Evolutionary conservation across 2,113 vertebrate genomes (phyloP).

Genomic region (Chaetura pelagica): DNA sequence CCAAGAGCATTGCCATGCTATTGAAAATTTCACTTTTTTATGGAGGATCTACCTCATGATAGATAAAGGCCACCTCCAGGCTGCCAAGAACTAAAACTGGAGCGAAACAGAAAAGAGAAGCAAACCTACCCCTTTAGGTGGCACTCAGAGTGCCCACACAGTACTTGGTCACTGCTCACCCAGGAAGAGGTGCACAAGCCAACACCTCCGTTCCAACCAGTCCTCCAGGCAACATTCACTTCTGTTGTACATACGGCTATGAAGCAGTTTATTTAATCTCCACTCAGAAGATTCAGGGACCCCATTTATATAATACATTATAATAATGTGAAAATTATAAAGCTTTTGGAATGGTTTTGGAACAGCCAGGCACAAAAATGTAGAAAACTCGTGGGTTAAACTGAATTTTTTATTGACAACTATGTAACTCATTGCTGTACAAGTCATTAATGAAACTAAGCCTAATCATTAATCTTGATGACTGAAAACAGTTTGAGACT

Average conservation of each 20-base stretch:
- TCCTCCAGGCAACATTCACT: background rate
- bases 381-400: slow-evolving; percentile 47
- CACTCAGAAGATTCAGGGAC: background rate
- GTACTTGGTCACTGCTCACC: background rate
- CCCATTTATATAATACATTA: background rate
- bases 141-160: background rate
- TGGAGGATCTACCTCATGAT: background rate
- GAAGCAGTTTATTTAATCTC: background rate
- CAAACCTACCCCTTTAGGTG: background rate
- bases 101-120: background rate
- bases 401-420: slow-evolving; percentile 66
- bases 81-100: background rate
- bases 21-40: background rate
- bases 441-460: slow-evolving; percentile 70
- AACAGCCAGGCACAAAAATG: slow-evolving; percentile 47
- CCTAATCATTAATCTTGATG: slow-evolving; percentile 50
- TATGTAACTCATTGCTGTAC: slow-evolving; percentile 41
- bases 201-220: background rate
- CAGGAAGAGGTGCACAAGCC: background rate
- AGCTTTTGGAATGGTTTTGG: slow-evolving; percentile 53
- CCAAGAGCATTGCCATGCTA: background rate
- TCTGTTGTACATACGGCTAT: background rate
- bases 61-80: background rate
- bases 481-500: slow-evolving; percentile 41
- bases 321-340: slow-evolving; percentile 51